Evolutionary conservation across 2,888 invertebrate genomes (phyloP).

Genomic region (Trichacis sp.): DNA sequence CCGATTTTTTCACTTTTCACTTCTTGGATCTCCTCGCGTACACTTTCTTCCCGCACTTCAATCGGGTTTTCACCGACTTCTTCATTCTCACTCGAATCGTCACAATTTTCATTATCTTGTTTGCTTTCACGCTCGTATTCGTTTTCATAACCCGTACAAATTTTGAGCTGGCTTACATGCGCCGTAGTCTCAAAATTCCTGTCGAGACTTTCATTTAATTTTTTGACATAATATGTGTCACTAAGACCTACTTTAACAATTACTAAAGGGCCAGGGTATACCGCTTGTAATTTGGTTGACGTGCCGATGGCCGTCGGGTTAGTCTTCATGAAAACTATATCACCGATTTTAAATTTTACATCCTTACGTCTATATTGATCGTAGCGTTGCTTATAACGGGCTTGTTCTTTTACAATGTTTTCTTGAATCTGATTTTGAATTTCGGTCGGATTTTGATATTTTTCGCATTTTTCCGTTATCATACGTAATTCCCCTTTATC

Average conservation of each 20-base stretch:
- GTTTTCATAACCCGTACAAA: no score
- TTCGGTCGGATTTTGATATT: neutral
- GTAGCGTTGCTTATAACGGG: neutral
- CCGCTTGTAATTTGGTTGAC: conserved; percentile 9
- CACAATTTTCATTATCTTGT: no score
- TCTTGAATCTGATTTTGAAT: conserved; percentile 3
- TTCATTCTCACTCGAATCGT: no score
- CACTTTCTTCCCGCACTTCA: no score
- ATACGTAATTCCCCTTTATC: conserved; percentile 27
- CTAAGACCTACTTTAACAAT: neutral
- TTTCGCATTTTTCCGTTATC: conserved; percentile 15
- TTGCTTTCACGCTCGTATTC: no score
- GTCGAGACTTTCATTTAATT: no score
- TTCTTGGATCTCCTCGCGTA: no score
- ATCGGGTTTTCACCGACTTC: no score
- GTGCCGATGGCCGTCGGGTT: conserved; percentile 5
- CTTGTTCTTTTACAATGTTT: neutral
- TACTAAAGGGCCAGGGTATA: conserved; percentile 10
- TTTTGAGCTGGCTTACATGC: no score
- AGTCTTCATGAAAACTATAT: neutral
- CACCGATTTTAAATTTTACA: conserved; percentile 5
- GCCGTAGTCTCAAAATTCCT: no score
- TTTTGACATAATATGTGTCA: conserved; percentile 8
- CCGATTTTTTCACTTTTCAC: no score
- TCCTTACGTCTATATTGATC: neutral